Percentiles rank a stretch among this genome's conserved stretches.
These are phyloP conservation scores for Exephanes ischioxanthus DNA, from an alignment of 2,888 invertebrate species.

Conservation along the genomic window DNA sequence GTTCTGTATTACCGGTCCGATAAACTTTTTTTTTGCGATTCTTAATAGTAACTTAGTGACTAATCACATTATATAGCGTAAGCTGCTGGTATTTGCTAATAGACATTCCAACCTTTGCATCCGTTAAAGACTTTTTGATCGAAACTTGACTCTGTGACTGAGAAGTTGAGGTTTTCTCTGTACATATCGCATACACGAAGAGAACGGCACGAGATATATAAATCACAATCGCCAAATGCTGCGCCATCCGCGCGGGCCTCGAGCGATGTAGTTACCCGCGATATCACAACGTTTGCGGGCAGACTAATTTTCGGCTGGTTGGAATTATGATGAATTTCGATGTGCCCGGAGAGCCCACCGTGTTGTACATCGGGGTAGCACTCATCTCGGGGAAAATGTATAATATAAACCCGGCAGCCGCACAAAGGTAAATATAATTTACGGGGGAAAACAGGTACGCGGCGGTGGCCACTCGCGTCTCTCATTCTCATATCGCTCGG, in stretches of 20 bases:
- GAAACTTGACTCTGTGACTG: neutral
- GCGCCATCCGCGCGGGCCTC: neutral
- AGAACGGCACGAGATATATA: neutral
- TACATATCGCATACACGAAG: no score
- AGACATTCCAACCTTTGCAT: no score
- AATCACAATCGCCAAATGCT: neutral
- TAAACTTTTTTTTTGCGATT: no score
- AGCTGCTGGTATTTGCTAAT: no score
- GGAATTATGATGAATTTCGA: neutral
- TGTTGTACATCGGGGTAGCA: neutral
- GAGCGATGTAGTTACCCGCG: neutral
- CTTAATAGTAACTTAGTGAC: no score
- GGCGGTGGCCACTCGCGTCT: slow-evolving; percentile 45
- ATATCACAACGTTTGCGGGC: slow-evolving; percentile 25
- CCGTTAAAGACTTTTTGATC: no score
- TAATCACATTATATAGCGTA: no score
- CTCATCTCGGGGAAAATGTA: neutral
- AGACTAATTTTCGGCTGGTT: slow-evolving; percentile 21
- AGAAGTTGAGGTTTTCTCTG: neutral
- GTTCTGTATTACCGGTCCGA: no score
- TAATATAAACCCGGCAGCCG: slow-evolving; percentile 29
- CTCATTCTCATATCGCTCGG: slow-evolving; percentile 39
- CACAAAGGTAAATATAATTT: slow-evolving; percentile 65
- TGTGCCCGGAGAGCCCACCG: neutral
- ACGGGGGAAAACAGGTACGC: slow-evolving; percentile 45